phyloP scores from a whole-genome alignment of 2,113 vertebrate genomes.

The Tretioscincus oriximinensis region DNA sequence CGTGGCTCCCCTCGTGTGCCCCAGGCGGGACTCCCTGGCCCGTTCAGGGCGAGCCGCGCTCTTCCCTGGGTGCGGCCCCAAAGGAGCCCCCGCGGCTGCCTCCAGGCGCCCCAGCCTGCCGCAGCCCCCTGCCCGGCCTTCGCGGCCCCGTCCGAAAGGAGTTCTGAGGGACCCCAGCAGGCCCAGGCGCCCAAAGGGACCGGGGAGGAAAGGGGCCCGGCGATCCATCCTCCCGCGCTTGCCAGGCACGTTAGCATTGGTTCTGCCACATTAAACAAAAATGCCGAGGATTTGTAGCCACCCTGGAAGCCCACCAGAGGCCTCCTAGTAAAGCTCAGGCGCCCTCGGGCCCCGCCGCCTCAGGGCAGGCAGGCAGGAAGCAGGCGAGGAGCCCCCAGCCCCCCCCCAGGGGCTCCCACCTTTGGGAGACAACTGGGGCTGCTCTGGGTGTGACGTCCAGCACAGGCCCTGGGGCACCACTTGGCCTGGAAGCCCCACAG shows the following conservation, averaged over 20 bases:
- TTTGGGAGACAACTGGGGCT: not conserved
- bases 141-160: not conserved
- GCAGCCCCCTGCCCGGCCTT: not conserved
- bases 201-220: not conserved
- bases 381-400: too few relatives aligned
- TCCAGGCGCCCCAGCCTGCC: not conserved
- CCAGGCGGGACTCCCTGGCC: not conserved
- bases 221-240: not conserved
- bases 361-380: not conserved
- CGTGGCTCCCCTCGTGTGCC: not conserved
- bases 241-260: accelerated
- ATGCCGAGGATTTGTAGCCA: not conserved
- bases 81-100: not conserved
- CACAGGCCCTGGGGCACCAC: not conserved
- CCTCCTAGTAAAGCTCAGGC: not conserved
- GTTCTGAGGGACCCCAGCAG: not conserved
- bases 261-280: not conserved
- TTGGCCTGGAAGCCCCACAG: not conserved
- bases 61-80: slow-evolving; percentile 2
- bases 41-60: slow-evolving; percentile 11
- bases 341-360: too few relatives aligned
- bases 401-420: not conserved
- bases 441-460: slow-evolving; percentile 30
- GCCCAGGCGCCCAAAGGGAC: not conserved
- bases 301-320: not conserved